Percentiles rank a stretch among this genome's conserved stretches.
phyloP scores from a whole-genome alignment of 2,888 invertebrate genomes.

The Machimus rusticus region DNA sequence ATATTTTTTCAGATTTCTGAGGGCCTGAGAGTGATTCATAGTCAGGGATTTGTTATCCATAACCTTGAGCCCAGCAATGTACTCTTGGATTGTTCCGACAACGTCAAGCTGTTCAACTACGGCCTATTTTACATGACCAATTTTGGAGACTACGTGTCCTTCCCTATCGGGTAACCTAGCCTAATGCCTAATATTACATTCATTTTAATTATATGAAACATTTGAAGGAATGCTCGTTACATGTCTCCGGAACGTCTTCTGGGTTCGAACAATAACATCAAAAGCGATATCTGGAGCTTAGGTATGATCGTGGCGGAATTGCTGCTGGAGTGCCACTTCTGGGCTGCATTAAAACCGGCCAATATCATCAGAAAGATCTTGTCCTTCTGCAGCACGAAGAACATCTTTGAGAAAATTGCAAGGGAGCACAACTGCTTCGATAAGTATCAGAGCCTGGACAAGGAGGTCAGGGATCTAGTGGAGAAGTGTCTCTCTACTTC shows the following conservation, averaged over 20 bases:
- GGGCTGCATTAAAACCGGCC: conserved; percentile 77
- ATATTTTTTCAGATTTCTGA: conserved; percentile 77
- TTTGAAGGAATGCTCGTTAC: conserved; percentile 75
- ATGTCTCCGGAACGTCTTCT: conserved; percentile 83
- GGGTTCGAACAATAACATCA: conserved; percentile 71
- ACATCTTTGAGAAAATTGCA: conserved; percentile 75
- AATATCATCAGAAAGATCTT: conserved; percentile 77
- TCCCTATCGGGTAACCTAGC: conserved; percentile 81
- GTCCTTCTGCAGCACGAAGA: conserved; percentile 63
- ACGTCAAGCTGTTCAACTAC: conserved; percentile 89
- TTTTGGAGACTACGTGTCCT: conserved; percentile 83
- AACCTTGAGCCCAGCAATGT: conserved; percentile 86
- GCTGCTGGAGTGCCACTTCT: conserved; percentile 73
- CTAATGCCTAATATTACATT: conserved; percentile 52
- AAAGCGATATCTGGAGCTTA: conserved; percentile 92
- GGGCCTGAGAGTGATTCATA: conserved; percentile 77
- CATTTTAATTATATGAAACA: not conserved
- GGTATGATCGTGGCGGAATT: conserved; percentile 90
- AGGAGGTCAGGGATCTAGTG: conserved; percentile 65
- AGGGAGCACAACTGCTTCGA: conserved; percentile 76
- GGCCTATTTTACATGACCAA: conserved; percentile 94
- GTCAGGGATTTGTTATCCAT: conserved; percentile 76
- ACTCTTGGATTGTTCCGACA: conserved; percentile 73
- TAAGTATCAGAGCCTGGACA: conserved; percentile 52
- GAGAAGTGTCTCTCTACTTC: conserved; percentile 76